These are phyloP conservation scores for Drosophila truncata DNA, from an alignment of 1,140 invertebrate genomes.

Conservation along the genomic window DNA sequence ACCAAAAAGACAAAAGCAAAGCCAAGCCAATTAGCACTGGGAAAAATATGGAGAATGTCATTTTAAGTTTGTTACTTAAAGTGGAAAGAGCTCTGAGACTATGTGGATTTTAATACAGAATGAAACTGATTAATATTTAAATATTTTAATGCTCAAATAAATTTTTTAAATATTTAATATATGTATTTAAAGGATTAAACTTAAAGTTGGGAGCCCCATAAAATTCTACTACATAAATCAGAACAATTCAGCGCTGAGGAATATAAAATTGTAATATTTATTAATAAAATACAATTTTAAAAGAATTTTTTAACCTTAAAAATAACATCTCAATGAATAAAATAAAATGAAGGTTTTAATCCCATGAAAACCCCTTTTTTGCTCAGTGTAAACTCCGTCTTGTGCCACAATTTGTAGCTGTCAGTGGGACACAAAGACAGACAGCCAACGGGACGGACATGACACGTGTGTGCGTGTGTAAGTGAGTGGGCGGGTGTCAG, in stretches of 20 bases:
- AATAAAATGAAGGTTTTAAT: neutral
- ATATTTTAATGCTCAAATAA: neutral
- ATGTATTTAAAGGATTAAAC: neutral
- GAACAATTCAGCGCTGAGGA: neutral
- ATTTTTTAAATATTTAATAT: neutral
- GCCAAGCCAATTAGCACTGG: constrained; percentile 20
- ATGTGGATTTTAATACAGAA: neutral
- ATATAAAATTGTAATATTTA: neutral
- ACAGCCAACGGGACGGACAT: constrained; percentile 33
- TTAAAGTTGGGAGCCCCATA: neutral
- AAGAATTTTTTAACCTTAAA: neutral
- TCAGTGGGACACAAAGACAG: constrained; percentile 60
- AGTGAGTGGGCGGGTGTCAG: constrained; percentile 69
- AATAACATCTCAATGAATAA: neutral
- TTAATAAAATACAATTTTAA: too few species aligned
- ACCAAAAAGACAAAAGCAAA: constrained; percentile 5
- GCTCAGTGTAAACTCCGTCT: constrained; percentile 48
- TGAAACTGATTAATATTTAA: neutral
- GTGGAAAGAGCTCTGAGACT: neutral
- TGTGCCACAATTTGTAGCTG: constrained; percentile 80
- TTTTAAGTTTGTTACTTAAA: neutral
- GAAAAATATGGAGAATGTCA: neutral
- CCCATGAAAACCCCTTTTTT: neutral
- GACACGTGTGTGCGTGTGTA: constrained; percentile 63
- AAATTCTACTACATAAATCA: too few species aligned